These are phyloP conservation scores for Cossypha niveicapilla DNA, from an alignment of 2,797 vertebrate species.

Conservation along the genomic window DNA sequence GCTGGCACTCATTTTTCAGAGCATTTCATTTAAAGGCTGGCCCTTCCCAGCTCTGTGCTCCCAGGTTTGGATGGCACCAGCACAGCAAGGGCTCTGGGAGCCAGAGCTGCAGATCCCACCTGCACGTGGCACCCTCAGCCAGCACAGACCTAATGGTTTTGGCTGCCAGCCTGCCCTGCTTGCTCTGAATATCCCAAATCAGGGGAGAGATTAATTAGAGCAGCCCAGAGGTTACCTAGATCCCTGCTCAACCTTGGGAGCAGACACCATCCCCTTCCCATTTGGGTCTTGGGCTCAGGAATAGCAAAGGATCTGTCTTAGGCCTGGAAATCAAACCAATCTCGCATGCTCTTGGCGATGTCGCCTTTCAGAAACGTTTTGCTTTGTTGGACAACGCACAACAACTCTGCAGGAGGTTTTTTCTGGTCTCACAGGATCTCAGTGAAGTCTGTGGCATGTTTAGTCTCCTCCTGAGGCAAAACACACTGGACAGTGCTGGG, in stretches of 20 bases:
- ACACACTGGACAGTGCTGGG: background rate
- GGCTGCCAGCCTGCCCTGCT: background rate
- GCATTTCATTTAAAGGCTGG: background rate
- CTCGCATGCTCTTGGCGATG: background rate
- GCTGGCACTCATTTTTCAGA: background rate
- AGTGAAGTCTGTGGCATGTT: background rate
- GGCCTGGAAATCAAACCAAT: slow-evolving; percentile 34
- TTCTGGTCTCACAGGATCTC: background rate
- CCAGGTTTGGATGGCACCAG: background rate
- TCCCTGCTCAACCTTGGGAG: background rate
- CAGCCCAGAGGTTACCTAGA: background rate
- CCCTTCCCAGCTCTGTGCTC: background rate
- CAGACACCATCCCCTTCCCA: background rate
- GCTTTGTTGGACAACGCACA: background rate
- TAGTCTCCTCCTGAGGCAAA: background rate
- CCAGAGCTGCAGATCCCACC: background rate
- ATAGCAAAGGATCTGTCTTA: background rate
- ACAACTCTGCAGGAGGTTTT: background rate
- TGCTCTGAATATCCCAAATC: background rate
- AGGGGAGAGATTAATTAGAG: background rate
- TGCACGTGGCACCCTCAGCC: background rate
- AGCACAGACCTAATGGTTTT: background rate
- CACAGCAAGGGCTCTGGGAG: background rate
- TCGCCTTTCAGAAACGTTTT: background rate
- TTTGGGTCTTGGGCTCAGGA: background rate